These are phyloP conservation scores for Nesometra sesokonis DNA, from an alignment of 35 echinoderm and acorn worm species.

Conservation along the genomic window DNA sequence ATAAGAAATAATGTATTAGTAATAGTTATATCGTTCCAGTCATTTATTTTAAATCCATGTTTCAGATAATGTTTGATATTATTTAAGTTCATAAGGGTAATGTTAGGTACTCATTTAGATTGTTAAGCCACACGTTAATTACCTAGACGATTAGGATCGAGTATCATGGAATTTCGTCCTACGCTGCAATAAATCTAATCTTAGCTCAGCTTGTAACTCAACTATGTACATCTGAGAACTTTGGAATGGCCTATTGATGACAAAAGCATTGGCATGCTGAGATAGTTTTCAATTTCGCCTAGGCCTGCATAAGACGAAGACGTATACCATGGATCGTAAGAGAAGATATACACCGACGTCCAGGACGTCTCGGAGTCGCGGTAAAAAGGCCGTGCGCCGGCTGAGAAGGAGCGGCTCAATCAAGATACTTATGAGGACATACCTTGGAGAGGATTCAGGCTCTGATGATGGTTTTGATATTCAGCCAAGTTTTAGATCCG, in stretches of 20 bases:
- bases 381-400: neutral
- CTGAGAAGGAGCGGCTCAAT: neutral
- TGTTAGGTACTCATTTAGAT: no score
- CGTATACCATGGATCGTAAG: neutral
- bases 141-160: neutral
- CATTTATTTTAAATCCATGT: no score
- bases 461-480: neutral
- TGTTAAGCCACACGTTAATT: no score
- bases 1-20: no score
- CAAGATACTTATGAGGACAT: neutral
- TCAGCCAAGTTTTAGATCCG: neutral
- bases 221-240: neutral
- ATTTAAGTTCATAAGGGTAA: no score
- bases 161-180: neutral
- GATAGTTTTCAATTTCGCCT: neutral
- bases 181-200: neutral
- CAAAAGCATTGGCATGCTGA: neutral
- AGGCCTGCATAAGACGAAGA: neutral
- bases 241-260: neutral
- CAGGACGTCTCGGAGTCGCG: neutral
- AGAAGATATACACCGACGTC: neutral
- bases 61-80: no score
- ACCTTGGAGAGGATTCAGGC: neutral
- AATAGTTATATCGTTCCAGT: no score
- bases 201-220: neutral